Conservation (phyloP, 2,888 invertebrate species). For the Melieria omissa region DNA sequence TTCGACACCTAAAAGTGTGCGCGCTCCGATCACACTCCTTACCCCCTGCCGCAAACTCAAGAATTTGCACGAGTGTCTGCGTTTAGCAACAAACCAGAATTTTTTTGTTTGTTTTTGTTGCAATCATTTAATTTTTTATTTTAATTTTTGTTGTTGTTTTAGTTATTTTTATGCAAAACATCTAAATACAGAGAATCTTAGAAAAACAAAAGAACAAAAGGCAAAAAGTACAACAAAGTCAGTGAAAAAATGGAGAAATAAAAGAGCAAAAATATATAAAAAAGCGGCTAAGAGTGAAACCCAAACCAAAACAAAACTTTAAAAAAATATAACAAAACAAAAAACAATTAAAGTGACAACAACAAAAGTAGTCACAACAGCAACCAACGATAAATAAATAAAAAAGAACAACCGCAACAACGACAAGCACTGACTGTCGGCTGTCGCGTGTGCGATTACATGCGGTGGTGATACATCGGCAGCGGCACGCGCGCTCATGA, state of each 20-base stretch:
- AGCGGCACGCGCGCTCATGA: background rate
- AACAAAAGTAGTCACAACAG: conserved; percentile 5
- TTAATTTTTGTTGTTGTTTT: background rate
- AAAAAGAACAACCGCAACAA: too few relatives aligned
- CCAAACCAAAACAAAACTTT: background rate
- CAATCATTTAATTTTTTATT: background rate
- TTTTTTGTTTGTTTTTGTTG: background rate
- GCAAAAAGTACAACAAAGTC: background rate
- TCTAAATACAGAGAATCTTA: background rate
- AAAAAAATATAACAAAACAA: background rate
- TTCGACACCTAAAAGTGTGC: too few relatives aligned
- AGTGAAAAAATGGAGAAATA: conserved; percentile 5
- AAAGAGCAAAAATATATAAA: conserved; percentile 6
- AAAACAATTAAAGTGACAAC: conserved; percentile 24
- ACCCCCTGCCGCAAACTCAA: too few relatives aligned
- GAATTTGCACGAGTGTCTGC: background rate
- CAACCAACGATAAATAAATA: too few relatives aligned
- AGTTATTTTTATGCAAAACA: background rate
- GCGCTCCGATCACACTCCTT: too few relatives aligned
- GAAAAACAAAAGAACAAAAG: background rate
- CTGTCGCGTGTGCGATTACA: background rate
- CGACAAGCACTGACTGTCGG: too few relatives aligned
- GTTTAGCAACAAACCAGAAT: conserved; percentile 13
- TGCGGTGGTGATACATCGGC: too few relatives aligned
- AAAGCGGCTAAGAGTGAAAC: conserved; percentile 16